Evolutionary conservation across 2,888 invertebrate genomes (phyloP).

Genomic region (Apamea epomidion): DNA sequence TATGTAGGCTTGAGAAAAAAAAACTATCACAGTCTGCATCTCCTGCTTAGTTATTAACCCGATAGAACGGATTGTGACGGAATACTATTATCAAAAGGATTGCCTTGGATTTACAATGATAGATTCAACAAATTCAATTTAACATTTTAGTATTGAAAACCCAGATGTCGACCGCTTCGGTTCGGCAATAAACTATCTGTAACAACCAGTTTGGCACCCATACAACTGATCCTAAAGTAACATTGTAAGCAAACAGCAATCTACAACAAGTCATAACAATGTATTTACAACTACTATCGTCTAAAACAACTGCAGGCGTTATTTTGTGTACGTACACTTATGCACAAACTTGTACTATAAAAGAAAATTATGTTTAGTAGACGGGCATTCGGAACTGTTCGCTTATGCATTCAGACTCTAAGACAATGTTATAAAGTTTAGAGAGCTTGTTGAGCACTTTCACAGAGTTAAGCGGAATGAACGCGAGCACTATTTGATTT

Average conservation of each 20-base stretch:
- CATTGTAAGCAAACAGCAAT: constrained; percentile 37
- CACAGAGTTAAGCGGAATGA: constrained; percentile 76
- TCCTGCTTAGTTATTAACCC: neutral
- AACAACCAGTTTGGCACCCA: neutral
- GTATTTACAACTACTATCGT: constrained; percentile 58
- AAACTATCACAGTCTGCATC: neutral
- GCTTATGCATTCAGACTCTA: constrained; percentile 79
- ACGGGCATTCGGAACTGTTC: constrained; percentile 72
- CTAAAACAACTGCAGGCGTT: constrained; percentile 54
- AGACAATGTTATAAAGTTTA: constrained; percentile 80
- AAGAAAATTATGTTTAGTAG: constrained; percentile 74
- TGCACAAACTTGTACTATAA: constrained; percentile 64
- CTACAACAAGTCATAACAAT: constrained; percentile 41
- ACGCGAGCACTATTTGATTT: constrained; percentile 79
- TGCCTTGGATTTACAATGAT: neutral
- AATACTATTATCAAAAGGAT: neutral
- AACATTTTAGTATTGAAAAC: neutral
- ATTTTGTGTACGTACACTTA: constrained; percentile 52
- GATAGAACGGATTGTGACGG: neutral
- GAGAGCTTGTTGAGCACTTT: constrained; percentile 73
- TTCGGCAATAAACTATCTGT: constrained; percentile 7
- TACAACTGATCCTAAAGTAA: constrained; percentile 15
- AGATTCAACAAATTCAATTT: neutral
- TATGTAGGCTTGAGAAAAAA: neutral
- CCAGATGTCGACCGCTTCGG: neutral